Evolutionary conservation across 2,888 invertebrate species (phyloP).

Genomic region (Cryptocheilus praepositus): DNA sequence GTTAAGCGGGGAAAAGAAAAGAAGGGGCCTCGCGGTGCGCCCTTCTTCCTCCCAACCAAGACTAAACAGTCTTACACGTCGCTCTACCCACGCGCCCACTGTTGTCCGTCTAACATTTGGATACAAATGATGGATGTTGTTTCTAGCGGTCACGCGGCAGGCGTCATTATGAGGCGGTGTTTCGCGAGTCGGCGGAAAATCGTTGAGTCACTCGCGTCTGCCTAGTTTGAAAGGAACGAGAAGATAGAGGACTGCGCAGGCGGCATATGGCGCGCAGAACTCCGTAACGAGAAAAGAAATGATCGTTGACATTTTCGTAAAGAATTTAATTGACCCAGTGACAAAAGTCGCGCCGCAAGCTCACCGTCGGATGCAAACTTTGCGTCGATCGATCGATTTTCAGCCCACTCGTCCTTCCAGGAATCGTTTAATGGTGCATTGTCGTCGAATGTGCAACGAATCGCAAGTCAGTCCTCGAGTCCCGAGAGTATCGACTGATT

Average conservation of each 20-base stretch:
- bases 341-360: background rate
- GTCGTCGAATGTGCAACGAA: conserved; percentile 24
- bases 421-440: conserved; percentile 25
- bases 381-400: background rate
- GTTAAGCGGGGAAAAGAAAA: conserved; percentile 32
- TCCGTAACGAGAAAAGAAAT: too few species aligned
- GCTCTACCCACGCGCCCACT: conserved; percentile 30
- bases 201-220: conserved; percentile 46
- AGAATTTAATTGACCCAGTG: background rate
- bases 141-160: conserved; percentile 14
- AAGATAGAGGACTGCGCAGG: conserved; percentile 19
- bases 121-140: conserved; percentile 47
- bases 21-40: conserved; percentile 17
- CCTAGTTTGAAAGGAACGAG: conserved; percentile 5
- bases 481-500: conserved; percentile 43
- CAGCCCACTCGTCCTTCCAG: background rate
- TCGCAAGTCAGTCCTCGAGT: conserved; percentile 41
- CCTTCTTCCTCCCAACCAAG: conserved; percentile 3
- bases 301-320: conserved; percentile 17
- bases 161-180: conserved; percentile 38
- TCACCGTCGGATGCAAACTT: background rate
- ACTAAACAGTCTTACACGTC: conserved; percentile 17
- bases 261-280: conserved; percentile 46
- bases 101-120: conserved; percentile 29
- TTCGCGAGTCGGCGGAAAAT: conserved; percentile 37